Percentiles rank a stretch among this genome's conserved stretches.
These are phyloP conservation scores for Salarias fasciatus DNA, from an alignment of 2,797 vertebrate genomes.

Conservation along the genomic window DNA sequence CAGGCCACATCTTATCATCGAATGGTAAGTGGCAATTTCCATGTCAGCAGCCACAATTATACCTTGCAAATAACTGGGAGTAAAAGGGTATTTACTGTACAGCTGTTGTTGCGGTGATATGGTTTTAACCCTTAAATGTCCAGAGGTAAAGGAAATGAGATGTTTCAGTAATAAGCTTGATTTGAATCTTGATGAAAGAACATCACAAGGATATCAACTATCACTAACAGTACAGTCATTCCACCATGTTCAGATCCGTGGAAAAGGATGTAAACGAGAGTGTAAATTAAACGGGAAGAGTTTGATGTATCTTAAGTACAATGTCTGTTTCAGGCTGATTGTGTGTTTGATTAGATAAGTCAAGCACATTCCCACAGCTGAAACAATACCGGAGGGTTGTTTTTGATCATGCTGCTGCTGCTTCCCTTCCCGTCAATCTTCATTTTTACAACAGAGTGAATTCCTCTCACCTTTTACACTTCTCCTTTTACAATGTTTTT, in stretches of 20 bases:
- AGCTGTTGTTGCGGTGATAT: not conserved
- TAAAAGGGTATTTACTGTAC: not conserved
- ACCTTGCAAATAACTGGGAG: constrained; percentile 9
- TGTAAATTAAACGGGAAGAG: constrained; percentile 19
- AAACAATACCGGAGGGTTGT: constrained; percentile 30
- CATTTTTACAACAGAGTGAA: constrained; percentile 11
- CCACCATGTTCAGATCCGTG: too few species aligned
- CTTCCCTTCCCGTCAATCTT: constrained; percentile 22
- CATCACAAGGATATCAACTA: not conserved
- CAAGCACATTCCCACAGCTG: constrained; percentile 24
- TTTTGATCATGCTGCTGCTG: constrained; percentile 35
- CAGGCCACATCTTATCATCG: constrained; percentile 50
- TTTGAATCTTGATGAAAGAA: not conserved
- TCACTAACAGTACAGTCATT: too few species aligned
- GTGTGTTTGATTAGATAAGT: constrained; percentile 45
- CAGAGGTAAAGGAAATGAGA: too few species aligned
- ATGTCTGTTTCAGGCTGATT: constrained; percentile 33
- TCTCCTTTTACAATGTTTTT: constrained; percentile 28
- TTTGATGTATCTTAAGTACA: constrained; percentile 15
- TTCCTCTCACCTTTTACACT: constrained; percentile 2
- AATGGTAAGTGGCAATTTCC: constrained; percentile 45
- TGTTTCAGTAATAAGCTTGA: too few species aligned
- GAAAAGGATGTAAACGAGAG: too few species aligned
- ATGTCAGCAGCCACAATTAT: constrained; percentile 24
- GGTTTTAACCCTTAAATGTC: not conserved